Evolutionary conservation across 2,888 invertebrate species (phyloP).

Genomic region (Thumatha senex): DNA sequence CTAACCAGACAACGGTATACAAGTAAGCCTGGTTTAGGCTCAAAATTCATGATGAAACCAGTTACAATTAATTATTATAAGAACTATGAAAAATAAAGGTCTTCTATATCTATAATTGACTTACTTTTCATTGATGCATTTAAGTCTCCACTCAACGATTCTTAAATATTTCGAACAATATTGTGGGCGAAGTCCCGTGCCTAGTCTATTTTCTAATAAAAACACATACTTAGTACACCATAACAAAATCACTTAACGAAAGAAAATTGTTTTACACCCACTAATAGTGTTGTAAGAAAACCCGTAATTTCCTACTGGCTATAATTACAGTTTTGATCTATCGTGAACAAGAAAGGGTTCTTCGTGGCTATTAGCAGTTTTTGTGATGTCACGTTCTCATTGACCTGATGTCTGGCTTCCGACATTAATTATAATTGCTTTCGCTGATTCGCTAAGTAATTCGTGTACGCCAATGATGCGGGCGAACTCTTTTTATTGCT

Average conservation of each 20-base stretch:
- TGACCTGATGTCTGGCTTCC: slow-evolving; percentile 23
- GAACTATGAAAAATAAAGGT: too few species aligned
- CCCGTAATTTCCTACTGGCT: slow-evolving; percentile 30
- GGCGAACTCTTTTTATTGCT: not conserved
- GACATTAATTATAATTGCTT: slow-evolving; percentile 33
- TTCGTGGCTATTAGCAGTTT: slow-evolving; percentile 32
- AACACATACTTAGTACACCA: not conserved
- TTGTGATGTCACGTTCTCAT: slow-evolving; percentile 36
- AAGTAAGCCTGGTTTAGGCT: too few species aligned
- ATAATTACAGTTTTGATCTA: slow-evolving; percentile 37
- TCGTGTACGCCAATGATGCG: slow-evolving; percentile 19
- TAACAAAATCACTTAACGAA: slow-evolving; percentile 26
- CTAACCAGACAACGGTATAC: too few species aligned
- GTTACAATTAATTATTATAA: too few species aligned
- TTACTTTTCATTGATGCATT: too few species aligned
- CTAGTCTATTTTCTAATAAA: not conserved
- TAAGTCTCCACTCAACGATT: too few species aligned
- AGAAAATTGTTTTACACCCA: slow-evolving; percentile 23
- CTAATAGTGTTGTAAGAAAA: slow-evolving; percentile 33
- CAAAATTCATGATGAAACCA: too few species aligned
- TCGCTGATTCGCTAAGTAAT: slow-evolving; percentile 32
- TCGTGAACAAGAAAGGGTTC: slow-evolving; percentile 38
- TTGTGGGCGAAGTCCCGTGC: too few species aligned
- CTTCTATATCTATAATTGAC: too few species aligned
- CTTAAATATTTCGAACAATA: too few species aligned